Evolutionary conservation across 2,113 vertebrate species (phyloP), one percentile per base, ranked within the genome.

Genomic region (Pachypanchax playfairii): DNA sequence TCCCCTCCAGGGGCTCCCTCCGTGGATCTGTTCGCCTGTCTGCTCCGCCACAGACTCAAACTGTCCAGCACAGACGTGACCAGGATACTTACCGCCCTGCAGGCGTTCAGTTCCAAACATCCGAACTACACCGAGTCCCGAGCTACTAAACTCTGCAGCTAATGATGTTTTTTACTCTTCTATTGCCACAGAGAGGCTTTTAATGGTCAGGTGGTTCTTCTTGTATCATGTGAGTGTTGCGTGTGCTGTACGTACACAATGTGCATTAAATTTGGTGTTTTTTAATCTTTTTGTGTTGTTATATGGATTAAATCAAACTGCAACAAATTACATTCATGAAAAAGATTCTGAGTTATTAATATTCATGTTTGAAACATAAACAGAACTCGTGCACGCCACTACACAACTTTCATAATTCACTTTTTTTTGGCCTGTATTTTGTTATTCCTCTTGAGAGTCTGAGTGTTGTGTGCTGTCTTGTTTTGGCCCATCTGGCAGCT

Each of bases 11-110:
- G 96, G 56, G 92, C 93, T 50, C 92, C 86, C 38, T 94, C 91
- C 36, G 89, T 96, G 1, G 97, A 98, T 69, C 93, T 99, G 50
- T 99, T 99, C 76, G 93, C 95, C 56, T 99, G 97, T 80, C 78
- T 99, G 85, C 95, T 98, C 18, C 93, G 96, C 36, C 97, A 99
- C 80, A 92, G 97, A 50, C 94, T 99, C 75, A 98, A 98, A 84
- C 78, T 99, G 87, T 94, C 95, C 79, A 92, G 91, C 73, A 94
- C 96, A 0, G 96, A 99, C 85, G 96, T 99, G 89, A 91, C 85
- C 25, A 93, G 97, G 87, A 97, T 99, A 90, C 94, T 97, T 75
- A 90, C 93, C 51, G 95, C 96, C 70, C 67, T 99, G 85, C 93
- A 95, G 78, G 90, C 94, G 65, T 98, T 96, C 87, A 94, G 91